phyloP scores from a whole-genome alignment of 2,113 vertebrate species.

The Gallinago paraguaiae region DNA sequence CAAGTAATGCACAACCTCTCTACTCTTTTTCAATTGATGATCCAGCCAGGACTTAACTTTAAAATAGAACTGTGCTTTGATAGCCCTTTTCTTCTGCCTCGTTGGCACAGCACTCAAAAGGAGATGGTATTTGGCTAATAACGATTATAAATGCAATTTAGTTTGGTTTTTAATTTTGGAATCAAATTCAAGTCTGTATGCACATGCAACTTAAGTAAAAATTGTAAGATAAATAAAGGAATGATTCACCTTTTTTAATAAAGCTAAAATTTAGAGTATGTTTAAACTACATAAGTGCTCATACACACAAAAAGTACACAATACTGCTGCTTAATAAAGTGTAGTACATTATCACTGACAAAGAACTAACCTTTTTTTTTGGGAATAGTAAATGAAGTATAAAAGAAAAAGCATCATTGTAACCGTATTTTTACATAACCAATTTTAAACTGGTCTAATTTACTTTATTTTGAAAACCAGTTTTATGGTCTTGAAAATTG shows the following conservation, averaged over 20 bases:
- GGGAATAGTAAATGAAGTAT: background rate
- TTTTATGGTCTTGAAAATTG: background rate
- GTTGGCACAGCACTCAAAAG: background rate
- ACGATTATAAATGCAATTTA: background rate
- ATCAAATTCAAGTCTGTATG: background rate
- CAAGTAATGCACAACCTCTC: rapidly evolving
- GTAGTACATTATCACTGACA: background rate
- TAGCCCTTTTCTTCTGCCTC: background rate
- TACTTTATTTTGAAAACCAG: background rate
- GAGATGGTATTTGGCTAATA: background rate
- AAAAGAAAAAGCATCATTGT: background rate
- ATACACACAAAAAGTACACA: too few species aligned
- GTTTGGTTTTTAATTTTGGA: background rate
- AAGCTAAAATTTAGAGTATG: background rate
- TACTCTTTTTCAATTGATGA: too few species aligned
- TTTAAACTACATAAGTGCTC: background rate
- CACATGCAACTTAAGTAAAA: background rate
- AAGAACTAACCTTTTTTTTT: background rate
- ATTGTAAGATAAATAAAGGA: background rate
- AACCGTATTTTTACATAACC: background rate
- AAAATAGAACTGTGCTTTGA: background rate
- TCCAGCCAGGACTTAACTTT: background rate
- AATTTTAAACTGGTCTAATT: background rate
- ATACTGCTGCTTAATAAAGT: background rate
- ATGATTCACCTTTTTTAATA: background rate